Base-by-base conservation (phyloP, 2,113 vertebrate species). In the Hydropotes inermis region DNA sequence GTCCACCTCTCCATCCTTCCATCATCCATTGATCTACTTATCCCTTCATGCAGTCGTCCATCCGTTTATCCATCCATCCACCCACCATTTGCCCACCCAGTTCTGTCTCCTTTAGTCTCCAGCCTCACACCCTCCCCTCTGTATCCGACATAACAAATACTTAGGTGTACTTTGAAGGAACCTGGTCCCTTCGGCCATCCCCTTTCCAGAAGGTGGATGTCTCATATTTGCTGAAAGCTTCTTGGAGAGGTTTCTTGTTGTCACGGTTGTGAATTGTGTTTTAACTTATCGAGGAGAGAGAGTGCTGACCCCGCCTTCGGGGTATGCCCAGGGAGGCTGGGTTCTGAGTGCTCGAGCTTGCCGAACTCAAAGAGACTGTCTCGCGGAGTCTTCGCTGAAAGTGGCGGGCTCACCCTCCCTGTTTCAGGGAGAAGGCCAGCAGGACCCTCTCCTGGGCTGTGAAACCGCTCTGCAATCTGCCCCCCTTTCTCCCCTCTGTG, bases 271-370 rank as follows among this genome's bases (percentile, higher is more conserved):
- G 36, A 28, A 52, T n/a, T 0, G 0, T 5, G 47, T 61, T 61
- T 52, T 14, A n/a, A 21, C 50, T 16, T 9, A 10, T 5, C 1
- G 28, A 54, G n/a, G 8, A 52, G 28, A 6, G 12, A n/a, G 30
- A 4, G 19, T 16, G 45, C 30, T 27, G 61, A 27, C 8, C 5
- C 4, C 1, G 2, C 4, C 47, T 36, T 23, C 12, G 7, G 55
- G 0, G 8, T 6, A 28, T 1, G 6, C 3, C 14, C 2, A 15
- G 33, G 12, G 17, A 5, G 36, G 13, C 16, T 45, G 15, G 14
- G 7, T 14, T 25, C 54, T 1, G 16, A n/a, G 54, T 0, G 0
- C 54, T 7, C 8, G 1, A 2, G 15, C n/a, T 3, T 7, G 33
- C 45, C 6, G 57, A 9, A 7, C 0, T 1, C 1, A 25, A 14